A percentile compares a stretch with the other conserved stretches of the same genome.
phyloP scores from a whole-genome alignment of 2,888 invertebrate species.

The Eupithecia abbreviata region DNA sequence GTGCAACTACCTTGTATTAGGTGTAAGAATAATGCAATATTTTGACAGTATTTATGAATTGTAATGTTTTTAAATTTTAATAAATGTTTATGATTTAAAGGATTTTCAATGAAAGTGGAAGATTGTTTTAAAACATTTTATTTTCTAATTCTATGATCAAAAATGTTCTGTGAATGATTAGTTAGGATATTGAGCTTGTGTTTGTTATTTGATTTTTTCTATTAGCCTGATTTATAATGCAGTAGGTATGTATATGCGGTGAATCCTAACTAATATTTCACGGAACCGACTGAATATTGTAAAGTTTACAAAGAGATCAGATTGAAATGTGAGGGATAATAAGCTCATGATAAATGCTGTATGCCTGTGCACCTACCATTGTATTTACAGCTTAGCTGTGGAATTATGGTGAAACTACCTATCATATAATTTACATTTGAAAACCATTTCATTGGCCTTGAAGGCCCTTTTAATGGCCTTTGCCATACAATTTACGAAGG shows the following conservation, averaged over 20 bases:
- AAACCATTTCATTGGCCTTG: too few species aligned
- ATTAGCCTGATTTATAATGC: conserved; percentile 15
- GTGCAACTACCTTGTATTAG: conserved; percentile 64
- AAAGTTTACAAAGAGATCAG: conserved; percentile 80
- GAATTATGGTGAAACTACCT: too few species aligned
- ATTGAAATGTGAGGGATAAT: conserved; percentile 68
- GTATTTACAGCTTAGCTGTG: conserved; percentile 54
- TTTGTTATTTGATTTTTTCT: conserved; percentile 32
- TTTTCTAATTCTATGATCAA: conserved; percentile 78
- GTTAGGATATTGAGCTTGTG: conserved; percentile 50
- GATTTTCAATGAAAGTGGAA: conserved; percentile 49
- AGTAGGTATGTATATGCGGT: background rate
- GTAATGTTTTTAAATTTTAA: conserved; percentile 53
- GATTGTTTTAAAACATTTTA: conserved; percentile 73
- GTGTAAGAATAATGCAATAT: conserved; percentile 58
- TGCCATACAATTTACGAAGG: too few species aligned
- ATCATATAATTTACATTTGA: too few species aligned
- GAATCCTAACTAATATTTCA: conserved; percentile 67
- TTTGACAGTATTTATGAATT: conserved; percentile 55
- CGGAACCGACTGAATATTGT: conserved; percentile 65
- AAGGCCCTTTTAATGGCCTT: too few species aligned
- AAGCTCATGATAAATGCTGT: conserved; percentile 62
- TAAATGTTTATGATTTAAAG: conserved; percentile 37
- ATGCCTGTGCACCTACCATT: conserved; percentile 43
- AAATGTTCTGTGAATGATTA: conserved; percentile 71